Conservation (phyloP, 2,888 invertebrate genomes). For the Archaeoteleia sp. region DNA sequence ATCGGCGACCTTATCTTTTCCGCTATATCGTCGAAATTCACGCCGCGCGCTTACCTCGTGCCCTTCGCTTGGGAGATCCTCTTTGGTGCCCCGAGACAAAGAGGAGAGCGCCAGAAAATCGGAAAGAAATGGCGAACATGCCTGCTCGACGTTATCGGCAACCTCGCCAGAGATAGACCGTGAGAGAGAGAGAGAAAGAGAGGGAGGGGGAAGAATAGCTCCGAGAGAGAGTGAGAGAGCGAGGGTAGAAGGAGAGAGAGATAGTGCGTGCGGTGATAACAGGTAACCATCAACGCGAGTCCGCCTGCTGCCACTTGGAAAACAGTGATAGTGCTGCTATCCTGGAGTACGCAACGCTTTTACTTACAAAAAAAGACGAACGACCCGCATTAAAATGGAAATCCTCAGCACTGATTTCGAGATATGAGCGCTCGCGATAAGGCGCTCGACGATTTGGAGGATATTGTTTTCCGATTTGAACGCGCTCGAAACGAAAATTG, state of each 20-base stretch:
- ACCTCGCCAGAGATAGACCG: background rate
- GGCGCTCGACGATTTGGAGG: too few relatives aligned
- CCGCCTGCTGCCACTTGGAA: background rate
- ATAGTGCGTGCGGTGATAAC: slow-evolving; percentile 26
- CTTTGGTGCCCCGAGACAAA: slow-evolving; percentile 26
- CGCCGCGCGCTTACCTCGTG: slow-evolving; percentile 52
- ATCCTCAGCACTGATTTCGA: too few relatives aligned
- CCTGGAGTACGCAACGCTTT: too few relatives aligned
- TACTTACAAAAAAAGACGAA: too few relatives aligned
- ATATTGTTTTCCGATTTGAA: too few relatives aligned
- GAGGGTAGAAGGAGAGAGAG: background rate
- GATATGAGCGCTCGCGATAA: too few relatives aligned
- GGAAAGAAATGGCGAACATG: slow-evolving; percentile 42
- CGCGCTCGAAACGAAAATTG: too few relatives aligned
- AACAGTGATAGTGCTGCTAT: background rate
- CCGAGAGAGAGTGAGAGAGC: background rate
- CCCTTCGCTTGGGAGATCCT: slow-evolving; percentile 24
- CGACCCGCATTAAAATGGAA: too few relatives aligned
- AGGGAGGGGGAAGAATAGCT: slow-evolving; percentile 1
- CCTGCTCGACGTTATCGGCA: slow-evolving; percentile 27
- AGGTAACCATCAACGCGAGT: slow-evolving; percentile 20
- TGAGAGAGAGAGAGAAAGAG: background rate
- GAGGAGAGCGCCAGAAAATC: slow-evolving; percentile 37
- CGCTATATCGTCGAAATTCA: slow-evolving; percentile 65
- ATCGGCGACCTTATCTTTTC: slow-evolving; percentile 60